A percentile compares a stretch with the other conserved stretches of the same genome.
Conservation (phyloP, 2,888 invertebrate genomes). For the Chymomyza caudatula region DNA sequence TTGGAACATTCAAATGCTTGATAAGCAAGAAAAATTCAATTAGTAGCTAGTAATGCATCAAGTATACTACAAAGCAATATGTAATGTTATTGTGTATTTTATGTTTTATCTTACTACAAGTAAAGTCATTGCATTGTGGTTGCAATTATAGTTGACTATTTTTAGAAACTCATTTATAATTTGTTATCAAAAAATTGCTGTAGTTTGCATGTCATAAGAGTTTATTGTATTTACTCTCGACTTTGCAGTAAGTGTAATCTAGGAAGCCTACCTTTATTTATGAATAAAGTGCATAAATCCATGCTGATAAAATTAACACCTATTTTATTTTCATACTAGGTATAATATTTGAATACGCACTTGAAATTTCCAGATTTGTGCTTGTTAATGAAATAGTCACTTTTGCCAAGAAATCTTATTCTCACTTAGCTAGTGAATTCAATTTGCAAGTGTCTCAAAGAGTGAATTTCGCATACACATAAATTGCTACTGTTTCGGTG, state of each 20-base stretch:
- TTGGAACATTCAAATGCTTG: not conserved
- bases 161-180: not conserved
- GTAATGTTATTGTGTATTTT: not conserved
- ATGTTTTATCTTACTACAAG: not conserved
- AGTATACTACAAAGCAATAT: too few species aligned
- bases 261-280: not conserved
- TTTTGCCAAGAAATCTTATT: too few species aligned
- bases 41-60: not conserved
- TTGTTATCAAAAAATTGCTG: not conserved
- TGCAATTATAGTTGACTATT: not conserved
- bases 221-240: not conserved
- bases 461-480: too few species aligned
- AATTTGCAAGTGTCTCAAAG: too few species aligned
- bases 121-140: not conserved
- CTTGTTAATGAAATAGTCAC: too few species aligned
- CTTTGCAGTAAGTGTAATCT: not conserved
- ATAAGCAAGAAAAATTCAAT: not conserved
- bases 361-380: too few species aligned
- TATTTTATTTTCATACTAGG: too few species aligned
- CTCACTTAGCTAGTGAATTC: too few species aligned
- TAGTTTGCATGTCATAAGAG: too few species aligned
- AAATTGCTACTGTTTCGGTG: too few species aligned
- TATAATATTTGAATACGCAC: too few species aligned
- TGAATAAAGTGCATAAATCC: not conserved
- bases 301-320: too few species aligned